Percentiles rank a stretch among this genome's conserved stretches.
Evolutionary conservation across 1,140 invertebrate genomes (phyloP).

Genomic region (Gonioctena quinquepunctata): DNA sequence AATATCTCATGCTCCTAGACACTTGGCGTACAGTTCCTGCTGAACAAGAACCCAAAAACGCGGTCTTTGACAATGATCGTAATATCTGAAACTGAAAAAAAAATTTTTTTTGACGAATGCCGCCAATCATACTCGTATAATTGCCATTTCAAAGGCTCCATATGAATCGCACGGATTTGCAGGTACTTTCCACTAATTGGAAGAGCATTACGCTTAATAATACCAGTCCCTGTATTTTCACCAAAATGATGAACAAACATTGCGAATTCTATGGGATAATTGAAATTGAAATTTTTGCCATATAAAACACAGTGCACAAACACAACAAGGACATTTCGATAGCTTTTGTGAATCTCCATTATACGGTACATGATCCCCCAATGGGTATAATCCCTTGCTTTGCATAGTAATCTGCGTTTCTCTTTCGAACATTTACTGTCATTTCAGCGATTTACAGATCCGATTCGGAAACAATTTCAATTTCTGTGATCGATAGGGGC

Average conservation of each 20-base stretch:
- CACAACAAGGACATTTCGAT: slow-evolving; percentile 33
- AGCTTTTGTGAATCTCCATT: slow-evolving; percentile 23
- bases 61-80: too few relatives aligned
- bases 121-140: too few relatives aligned
- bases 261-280: slow-evolving; percentile 13
- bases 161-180: neutral
- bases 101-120: too few relatives aligned
- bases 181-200: slow-evolving; percentile 3
- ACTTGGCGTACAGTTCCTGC: too few relatives aligned
- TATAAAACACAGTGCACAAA: slow-evolving; percentile 35
- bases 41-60: too few relatives aligned
- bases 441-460: slow-evolving; percentile 31
- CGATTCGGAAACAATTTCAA: slow-evolving; percentile 28
- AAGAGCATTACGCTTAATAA: neutral
- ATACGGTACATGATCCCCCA: slow-evolving; percentile 26
- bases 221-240: neutral
- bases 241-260: slow-evolving; percentile 20
- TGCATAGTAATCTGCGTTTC: slow-evolving; percentile 32
- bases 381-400: slow-evolving; percentile 32
- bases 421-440: slow-evolving; percentile 33
- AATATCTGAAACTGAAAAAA: too few relatives aligned
- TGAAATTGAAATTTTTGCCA: slow-evolving; percentile 30
- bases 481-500: slow-evolving; percentile 7
- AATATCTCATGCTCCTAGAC: too few relatives aligned
- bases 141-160: too few relatives aligned